Evolutionary conservation across 1,140 invertebrate genomes (phyloP), one percentile per base, ranked within the genome.

Genomic region (Matsumurasca onukii): DNA sequence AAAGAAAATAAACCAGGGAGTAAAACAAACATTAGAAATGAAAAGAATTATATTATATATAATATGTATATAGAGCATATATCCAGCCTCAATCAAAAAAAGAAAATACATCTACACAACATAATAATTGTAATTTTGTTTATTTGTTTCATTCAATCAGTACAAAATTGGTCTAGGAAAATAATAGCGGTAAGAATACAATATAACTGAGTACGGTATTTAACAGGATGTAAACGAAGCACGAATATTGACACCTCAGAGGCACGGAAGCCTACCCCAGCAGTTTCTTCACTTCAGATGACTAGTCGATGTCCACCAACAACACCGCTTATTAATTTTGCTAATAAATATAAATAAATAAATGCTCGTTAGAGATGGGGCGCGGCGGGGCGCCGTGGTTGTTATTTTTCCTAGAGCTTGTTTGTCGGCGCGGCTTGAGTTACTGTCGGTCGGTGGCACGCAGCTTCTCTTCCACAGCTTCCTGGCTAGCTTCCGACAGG

Each of bases 371-470:
- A 25, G 29, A 22, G 22, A 25, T 27, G 24, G 22, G 55, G 55
- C 24, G 55, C 34, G 22, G 31, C 13, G 27, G 62, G n/a, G 31
- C 62, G 22, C 29, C 31, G 55, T 59, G 22, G 22, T 27, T 22
- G 22, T 65, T 65, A 65, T 65, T 65, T 65, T 65, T 65, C 62
- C 62, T 65, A 65, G 62, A 65, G 39, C 3, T 39, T 3, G n/a
- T n/a, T n/a, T n/a, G n/a, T 13, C 31, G 22, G 52, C 2, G 45
- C 22, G n/a, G n/a, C n/a, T n/a, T 27, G 22, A 48, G 24, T 84
- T 93, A 95, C 86, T 94, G 91, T 83, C 93, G 91, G 83, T 95
- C 93, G 75, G 91, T 95, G 79, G 92, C 89, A 82, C 93, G 89
- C 74, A 95, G 86, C 81, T 95, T 95, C 78, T 95, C 92, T 80